Evolutionary conservation across 2,113 vertebrate species (phyloP), one percentile per base, ranked within the genome.

Genomic region (Xiphias gladius): DNA sequence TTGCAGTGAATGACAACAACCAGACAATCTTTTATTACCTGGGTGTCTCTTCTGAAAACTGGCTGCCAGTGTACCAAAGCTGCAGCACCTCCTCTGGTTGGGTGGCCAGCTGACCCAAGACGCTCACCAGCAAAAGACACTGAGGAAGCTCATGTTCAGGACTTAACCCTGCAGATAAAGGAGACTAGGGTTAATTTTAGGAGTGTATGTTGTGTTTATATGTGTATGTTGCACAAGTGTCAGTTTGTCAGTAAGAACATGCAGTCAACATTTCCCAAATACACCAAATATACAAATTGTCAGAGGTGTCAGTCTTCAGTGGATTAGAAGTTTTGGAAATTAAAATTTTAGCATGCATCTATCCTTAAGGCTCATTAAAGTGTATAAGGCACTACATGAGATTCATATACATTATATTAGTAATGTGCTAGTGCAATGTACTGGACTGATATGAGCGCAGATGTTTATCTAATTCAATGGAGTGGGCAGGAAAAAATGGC

Each of bases 131-230:
- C 76, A 99, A 41, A 0, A 97, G 94, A 76, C 97, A 97, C 7
- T 98, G 97, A 7, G 98, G 93, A 30, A 99, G 94, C 72, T 94
- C 91, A 9, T 95, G 94, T 48, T 98, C 96, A 62, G 92, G 85
- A 41, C 93, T 87, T 63, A 96, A 92, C 57, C 61, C 98, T 99
- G 16, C 16, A 89, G 2, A 89, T 0, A 83, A 57, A 69, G 26
- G 80, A 6, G 20, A 59, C 65, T 76, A 20, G 1, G 5, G 17
- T 55, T 22, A 39, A 17, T 43, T 43, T 1, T 20, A 28, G 14
- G 9, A 20, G 26, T 37, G 11, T 8, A 46, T 24, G 4, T n/a
- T n/a, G n/a, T n/a, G 32, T 35, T 35, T 37, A 9, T 9, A 46
- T 26, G 5, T 0, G 68, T 61, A 50, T 35, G 7, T 28, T 19